Evolutionary conservation across 2,888 invertebrate species (phyloP).

Genomic region (Julus scandinavius): DNA sequence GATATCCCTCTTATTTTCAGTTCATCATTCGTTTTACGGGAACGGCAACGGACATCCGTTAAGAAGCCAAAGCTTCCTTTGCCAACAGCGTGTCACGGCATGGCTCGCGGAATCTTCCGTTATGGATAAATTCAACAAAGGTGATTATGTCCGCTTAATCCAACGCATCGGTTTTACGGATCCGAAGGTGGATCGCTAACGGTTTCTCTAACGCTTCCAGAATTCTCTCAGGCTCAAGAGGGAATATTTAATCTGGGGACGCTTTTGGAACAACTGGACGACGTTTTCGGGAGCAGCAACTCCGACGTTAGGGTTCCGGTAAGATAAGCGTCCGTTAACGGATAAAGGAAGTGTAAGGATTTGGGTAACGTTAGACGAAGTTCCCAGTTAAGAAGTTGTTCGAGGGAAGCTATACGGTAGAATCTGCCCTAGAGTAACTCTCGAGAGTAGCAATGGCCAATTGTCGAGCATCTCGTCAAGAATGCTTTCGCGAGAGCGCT

Average conservation of each 20-base stretch:
- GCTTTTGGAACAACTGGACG: slow-evolving; percentile 72
- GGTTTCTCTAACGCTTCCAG: slow-evolving; percentile 59
- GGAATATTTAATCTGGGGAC: slow-evolving; percentile 76
- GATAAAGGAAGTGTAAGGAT: not conserved
- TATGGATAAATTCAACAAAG: slow-evolving; percentile 57
- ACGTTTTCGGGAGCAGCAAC: slow-evolving; percentile 59
- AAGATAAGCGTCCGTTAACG: not conserved
- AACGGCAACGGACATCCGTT: slow-evolving; percentile 1
- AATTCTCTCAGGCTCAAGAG: slow-evolving; percentile 74
- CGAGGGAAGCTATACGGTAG: too few relatives aligned
- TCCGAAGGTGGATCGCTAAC: too few relatives aligned
- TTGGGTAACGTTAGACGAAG: too few relatives aligned
- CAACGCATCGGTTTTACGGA: too few relatives aligned
- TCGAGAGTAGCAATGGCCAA: too few relatives aligned
- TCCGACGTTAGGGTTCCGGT: not conserved
- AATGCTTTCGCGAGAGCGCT: too few relatives aligned
- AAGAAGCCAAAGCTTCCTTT: slow-evolving; percentile 56
- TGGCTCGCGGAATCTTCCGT: slow-evolving; percentile 57
- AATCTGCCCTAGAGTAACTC: too few relatives aligned
- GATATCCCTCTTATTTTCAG: not conserved
- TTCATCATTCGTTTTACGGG: not conserved
- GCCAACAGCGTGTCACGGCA: slow-evolving; percentile 48
- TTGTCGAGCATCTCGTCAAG: too few relatives aligned
- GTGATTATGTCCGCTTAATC: slow-evolving; percentile 1
- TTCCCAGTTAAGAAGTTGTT: too few relatives aligned